Percentiles rank a stretch among this genome's conserved stretches.
Conservation (phyloP, 2,113 vertebrate species). For the Tetrao urogallus region DNA sequence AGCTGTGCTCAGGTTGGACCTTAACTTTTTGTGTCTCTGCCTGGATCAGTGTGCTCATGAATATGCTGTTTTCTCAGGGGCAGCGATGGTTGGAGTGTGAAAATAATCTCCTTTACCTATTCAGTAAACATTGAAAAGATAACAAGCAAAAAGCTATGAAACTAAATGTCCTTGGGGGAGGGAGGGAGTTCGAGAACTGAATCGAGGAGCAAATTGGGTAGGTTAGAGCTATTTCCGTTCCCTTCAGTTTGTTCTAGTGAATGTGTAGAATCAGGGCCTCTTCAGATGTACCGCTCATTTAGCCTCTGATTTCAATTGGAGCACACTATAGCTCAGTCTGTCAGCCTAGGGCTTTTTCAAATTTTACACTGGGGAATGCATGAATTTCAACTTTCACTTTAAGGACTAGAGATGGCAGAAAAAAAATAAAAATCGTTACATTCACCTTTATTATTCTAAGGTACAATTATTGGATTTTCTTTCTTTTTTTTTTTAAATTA, state of each 20-base stretch:
- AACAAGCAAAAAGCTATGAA: neutral
- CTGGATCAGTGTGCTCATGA: neutral
- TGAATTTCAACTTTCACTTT: neutral
- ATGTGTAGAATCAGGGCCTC: neutral
- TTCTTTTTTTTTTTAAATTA: neutral
- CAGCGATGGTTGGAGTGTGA: accelerated
- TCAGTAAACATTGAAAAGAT: neutral
- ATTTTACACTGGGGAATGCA: neutral
- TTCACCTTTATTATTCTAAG: neutral
- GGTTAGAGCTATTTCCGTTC: neutral
- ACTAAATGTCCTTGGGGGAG: accelerated
- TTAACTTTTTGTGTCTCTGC: neutral
- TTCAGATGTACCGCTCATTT: neutral
- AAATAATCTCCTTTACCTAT: neutral
- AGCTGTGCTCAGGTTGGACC: neutral
- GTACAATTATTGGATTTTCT: neutral
- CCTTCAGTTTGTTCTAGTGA: neutral
- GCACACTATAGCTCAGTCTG: neutral
- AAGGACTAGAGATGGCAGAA: neutral
- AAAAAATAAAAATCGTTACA: neutral
- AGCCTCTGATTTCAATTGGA: neutral
- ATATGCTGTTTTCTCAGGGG: neutral
- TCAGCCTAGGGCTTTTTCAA: neutral
- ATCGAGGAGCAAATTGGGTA: neutral
- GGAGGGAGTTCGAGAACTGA: accelerated